Conservation (phyloP, 1,140 invertebrate species). For the Chrysomallon squamiferum region DNA sequence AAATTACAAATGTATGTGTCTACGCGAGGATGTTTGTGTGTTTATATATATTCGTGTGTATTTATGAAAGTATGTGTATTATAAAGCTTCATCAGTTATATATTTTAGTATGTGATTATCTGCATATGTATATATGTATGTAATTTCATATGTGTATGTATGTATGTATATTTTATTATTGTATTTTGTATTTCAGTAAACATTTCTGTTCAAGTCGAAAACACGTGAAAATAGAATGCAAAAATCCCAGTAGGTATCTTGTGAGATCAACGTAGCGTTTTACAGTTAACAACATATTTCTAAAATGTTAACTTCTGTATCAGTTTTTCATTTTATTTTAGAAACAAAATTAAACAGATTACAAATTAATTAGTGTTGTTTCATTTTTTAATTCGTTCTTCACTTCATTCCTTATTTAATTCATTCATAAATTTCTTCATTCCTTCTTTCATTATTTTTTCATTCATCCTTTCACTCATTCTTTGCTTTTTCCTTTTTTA, state of each 20-base stretch:
- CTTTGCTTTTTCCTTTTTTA: too few species aligned
- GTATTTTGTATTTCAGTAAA: neutral
- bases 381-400: too few species aligned
- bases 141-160: neutral
- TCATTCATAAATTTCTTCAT: too few species aligned
- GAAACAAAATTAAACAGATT: too few species aligned
- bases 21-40: conserved; percentile 5
- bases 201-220: neutral
- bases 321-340: too few species aligned
- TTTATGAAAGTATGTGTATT: conserved; percentile 2
- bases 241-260: neutral
- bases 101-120: too few species aligned
- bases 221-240: neutral
- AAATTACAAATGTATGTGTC: neutral
- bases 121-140: conserved; percentile 3
- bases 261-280: neutral
- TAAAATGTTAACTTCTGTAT: too few species aligned
- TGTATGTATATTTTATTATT: conserved; percentile 10
- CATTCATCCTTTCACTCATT: too few species aligned
- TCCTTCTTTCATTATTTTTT: too few species aligned
- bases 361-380: too few species aligned
- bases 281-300: neutral
- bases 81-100: too few species aligned
- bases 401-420: too few species aligned
- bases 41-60: neutral